A percentile compares a stretch with the other conserved stretches of the same genome.
Conservation (phyloP, 2,113 vertebrate species). For the Maccullochella peelii region DNA sequence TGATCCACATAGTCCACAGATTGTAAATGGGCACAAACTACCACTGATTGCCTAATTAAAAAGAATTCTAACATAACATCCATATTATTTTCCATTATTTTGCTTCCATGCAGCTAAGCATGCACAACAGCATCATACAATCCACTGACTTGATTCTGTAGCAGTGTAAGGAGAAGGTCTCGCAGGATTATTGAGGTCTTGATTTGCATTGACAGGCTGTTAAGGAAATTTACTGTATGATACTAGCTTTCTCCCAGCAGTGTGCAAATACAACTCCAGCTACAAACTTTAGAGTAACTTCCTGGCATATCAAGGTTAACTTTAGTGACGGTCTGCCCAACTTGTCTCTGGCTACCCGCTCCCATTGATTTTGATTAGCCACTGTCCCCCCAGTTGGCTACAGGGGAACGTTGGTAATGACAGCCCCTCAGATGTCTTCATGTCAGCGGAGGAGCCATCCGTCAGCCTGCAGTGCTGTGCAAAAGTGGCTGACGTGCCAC, state of each 20-base stretch:
- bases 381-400: constrained; percentile 54
- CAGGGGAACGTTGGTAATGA: constrained; percentile 64
- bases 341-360: constrained; percentile 31
- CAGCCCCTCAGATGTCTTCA: constrained; percentile 77
- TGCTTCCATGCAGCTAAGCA: constrained; percentile 16
- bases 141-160: background rate
- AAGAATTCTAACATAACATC: constrained; percentile 62
- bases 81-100: constrained; percentile 66
- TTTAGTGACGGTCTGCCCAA: constrained; percentile 1
- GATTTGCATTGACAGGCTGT: constrained; percentile 2
- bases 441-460: constrained; percentile 75
- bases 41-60: constrained; percentile 75
- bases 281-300: constrained; percentile 57
- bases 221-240: constrained; percentile 21
- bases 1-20: constrained; percentile 74
- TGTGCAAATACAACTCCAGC: constrained; percentile 5
- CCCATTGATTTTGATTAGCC: constrained; percentile 74
- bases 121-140: constrained; percentile 11
- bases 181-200: background rate
- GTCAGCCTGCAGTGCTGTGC: constrained; percentile 73
- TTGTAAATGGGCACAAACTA: constrained; percentile 69
- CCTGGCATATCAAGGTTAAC: constrained; percentile 48
- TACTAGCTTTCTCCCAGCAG: background rate
- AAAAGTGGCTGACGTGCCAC: constrained; percentile 76
- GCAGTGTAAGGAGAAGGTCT: constrained; percentile 6